Evolutionary conservation across 2,113 vertebrate species (phyloP).

Genomic region (Cyprinus carpio): DNA sequence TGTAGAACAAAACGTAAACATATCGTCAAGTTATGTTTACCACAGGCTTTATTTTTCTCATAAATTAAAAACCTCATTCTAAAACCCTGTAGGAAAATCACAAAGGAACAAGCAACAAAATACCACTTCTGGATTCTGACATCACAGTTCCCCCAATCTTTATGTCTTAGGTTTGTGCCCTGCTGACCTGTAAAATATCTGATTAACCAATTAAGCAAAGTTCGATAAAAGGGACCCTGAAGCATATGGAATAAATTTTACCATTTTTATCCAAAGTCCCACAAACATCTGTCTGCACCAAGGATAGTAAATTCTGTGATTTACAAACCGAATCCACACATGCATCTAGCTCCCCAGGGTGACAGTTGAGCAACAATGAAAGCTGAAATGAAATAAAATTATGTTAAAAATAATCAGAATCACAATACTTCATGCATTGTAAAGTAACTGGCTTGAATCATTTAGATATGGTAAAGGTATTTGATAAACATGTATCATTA

Average conservation of each 20-base stretch:
- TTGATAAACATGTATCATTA: neutral
- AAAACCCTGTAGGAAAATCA: too few species aligned
- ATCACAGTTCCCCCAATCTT: too few species aligned
- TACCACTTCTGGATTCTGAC: too few species aligned
- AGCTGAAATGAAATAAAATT: slow-evolving; percentile 59
- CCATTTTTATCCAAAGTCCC: slow-evolving; percentile 73
- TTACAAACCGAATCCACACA: slow-evolving; percentile 76
- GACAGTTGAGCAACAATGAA: slow-evolving; percentile 71
- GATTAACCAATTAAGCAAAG: neutral
- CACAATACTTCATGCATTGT: neutral
- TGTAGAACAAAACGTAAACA: too few species aligned
- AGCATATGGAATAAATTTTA: slow-evolving; percentile 45
- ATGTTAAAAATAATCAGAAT: neutral
- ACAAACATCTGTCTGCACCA: slow-evolving; percentile 74
- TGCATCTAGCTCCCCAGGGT: slow-evolving; percentile 72
- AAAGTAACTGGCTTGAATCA: neutral
- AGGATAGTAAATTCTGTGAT: slow-evolving; percentile 71
- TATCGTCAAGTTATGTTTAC: too few species aligned
- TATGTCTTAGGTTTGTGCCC: neutral
- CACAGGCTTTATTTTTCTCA: too few species aligned
- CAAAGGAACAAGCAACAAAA: too few species aligned
- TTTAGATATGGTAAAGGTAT: neutral
- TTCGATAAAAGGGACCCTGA: neutral
- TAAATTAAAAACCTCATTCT: too few species aligned
- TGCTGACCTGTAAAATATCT: neutral